Conservation (phyloP, 1,140 invertebrate genomes). For the Diuraphis noxia region DNA sequence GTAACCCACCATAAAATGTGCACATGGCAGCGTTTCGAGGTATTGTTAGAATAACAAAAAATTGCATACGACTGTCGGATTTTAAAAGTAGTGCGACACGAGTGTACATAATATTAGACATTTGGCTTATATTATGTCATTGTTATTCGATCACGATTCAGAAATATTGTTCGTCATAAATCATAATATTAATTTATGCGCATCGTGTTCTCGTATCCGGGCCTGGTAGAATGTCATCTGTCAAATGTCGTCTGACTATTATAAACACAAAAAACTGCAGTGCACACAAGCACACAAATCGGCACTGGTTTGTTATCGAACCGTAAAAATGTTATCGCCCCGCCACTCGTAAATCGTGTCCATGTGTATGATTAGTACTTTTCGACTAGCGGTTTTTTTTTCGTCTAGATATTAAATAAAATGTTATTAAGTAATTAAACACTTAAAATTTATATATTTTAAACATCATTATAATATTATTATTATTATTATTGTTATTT, state of each 20-base stretch:
- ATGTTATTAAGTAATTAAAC: background rate
- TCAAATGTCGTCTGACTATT: background rate
- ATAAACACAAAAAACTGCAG: background rate
- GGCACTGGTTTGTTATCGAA: background rate
- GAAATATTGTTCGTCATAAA: background rate
- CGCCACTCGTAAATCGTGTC: background rate
- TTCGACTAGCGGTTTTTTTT: background rate
- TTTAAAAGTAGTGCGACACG: background rate
- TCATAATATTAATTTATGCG: background rate
- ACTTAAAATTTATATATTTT: background rate
- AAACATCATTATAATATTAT: too few species aligned
- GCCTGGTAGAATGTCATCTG: background rate
- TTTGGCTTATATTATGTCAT: constrained; percentile 2
- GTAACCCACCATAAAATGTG: background rate
- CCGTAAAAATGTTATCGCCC: background rate
- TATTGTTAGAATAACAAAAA: background rate
- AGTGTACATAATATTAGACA: background rate
- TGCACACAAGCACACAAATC: background rate
- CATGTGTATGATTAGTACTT: background rate
- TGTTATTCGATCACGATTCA: background rate
- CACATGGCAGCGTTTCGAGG: background rate
- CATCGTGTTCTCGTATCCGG: background rate
- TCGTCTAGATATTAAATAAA: background rate
- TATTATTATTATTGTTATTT: background rate
- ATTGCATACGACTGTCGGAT: background rate